Conservation (phyloP, 2,888 invertebrate genomes). For the Fragum whitleyi region DNA sequence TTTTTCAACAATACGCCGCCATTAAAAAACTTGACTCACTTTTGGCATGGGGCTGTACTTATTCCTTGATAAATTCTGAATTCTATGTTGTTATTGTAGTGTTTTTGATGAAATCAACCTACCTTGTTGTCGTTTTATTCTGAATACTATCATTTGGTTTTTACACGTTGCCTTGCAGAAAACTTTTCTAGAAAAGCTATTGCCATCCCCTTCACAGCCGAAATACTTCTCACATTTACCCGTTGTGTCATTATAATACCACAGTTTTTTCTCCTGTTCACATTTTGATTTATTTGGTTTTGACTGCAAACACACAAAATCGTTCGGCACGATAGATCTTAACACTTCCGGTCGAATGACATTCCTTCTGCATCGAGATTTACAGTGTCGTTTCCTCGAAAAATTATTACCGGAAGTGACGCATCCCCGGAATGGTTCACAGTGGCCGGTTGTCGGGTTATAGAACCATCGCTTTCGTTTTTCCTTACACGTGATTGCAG, state of each 20-base stretch:
- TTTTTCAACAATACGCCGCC: no score
- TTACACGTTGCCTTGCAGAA: conserved; percentile 58
- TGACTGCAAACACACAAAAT: conserved; percentile 37
- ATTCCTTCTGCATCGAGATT: conserved; percentile 62
- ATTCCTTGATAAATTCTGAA: no score
- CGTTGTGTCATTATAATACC: conserved; percentile 56
- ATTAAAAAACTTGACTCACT: no score
- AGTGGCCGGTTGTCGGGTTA: conserved; percentile 65
- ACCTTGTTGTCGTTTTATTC: conserved; percentile 20
- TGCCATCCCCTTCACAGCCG: conserved; percentile 46
- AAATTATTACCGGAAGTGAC: conserved; percentile 69
- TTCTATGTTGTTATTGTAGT: no score
- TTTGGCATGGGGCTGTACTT: no score
- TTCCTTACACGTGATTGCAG: conserved; percentile 63
- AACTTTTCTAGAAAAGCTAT: conserved; percentile 60
- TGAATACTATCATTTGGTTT: conserved; percentile 21
- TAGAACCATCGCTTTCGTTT: conserved; percentile 67
- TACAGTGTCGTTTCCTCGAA: conserved; percentile 65
- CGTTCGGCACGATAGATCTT: conserved; percentile 24
- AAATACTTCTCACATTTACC: conserved; percentile 58
- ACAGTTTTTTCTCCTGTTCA: conserved; percentile 38
- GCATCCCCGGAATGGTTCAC: conserved; percentile 67
- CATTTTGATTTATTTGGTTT: conserved; percentile 38
- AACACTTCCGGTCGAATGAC: conserved; percentile 29
- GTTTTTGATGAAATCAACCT: background rate